These are phyloP conservation scores for Elanus axillaris DNA, from an alignment of 2,113 vertebrate genomes.

Conservation along the genomic window DNA sequence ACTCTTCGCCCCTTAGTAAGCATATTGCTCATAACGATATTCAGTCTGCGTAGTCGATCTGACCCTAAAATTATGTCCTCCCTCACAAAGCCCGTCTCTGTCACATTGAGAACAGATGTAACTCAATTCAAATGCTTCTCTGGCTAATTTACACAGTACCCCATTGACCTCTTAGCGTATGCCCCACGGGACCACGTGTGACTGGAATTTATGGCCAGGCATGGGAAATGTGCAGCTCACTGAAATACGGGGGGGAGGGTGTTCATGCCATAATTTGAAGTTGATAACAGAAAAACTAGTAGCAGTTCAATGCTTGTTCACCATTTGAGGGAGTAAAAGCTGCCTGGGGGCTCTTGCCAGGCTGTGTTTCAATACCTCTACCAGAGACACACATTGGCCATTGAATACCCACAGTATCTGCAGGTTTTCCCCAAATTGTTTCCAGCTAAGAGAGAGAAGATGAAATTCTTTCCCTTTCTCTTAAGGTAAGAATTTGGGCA, in stretches of 20 bases:
- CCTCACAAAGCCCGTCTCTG: background rate
- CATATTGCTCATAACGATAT: background rate
- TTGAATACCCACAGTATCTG: background rate
- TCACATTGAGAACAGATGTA: slow-evolving; percentile 12
- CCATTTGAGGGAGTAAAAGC: slow-evolving; percentile 21
- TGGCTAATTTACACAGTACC: slow-evolving; percentile 56
- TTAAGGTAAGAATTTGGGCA: background rate
- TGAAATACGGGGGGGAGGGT: background rate
- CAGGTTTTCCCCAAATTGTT: background rate
- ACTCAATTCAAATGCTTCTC: slow-evolving; percentile 1
- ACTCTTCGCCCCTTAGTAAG: background rate
- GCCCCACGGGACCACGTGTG: background rate
- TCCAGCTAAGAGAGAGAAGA: background rate
- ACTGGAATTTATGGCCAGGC: slow-evolving; percentile 55
- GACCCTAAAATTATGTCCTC: background rate
- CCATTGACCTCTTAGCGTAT: slow-evolving; percentile 63
- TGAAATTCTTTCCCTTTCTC: background rate
- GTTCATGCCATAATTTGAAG: slow-evolving; percentile 7
- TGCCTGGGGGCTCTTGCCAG: background rate
- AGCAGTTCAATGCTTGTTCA: slow-evolving; percentile 20
- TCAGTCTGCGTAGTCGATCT: background rate
- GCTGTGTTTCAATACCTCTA: slow-evolving; percentile 41
- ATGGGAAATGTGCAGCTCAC: slow-evolving; percentile 26
- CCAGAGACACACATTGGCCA: background rate
- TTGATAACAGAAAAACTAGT: slow-evolving; percentile 32